Evolutionary conservation across 2,113 vertebrate species (phyloP), one percentile per base, ranked within the genome.

Genomic region (Hoplias malabaricus): DNA sequence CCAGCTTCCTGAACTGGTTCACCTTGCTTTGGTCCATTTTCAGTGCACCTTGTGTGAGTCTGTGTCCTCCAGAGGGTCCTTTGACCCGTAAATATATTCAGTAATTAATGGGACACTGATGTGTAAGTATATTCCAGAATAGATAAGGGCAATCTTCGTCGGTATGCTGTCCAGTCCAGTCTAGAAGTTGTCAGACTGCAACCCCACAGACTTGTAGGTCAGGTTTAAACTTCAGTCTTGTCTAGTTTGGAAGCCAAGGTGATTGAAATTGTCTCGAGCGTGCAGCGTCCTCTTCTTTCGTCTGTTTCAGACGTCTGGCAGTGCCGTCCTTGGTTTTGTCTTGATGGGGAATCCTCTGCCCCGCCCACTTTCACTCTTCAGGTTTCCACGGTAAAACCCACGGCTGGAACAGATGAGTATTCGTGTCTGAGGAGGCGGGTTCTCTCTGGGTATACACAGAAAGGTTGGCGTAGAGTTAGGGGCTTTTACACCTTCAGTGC

Each of bases 1-100:
- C 96, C 79, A 98, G 83, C 87, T 96, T 96, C 78, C 92, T 92
- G 82, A 97, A 97, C 10, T 94, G 94, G 29, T 95, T 93, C 87
- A 96, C 87, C 65, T 94, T 96, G 88, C 75, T 87, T 73, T 89
- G 83, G 67, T 94, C 94, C 92, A 93, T 90, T 25, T n/a, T 23
- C 42, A 16, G 21, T 21, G 1, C 12, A n/a, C 25, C 21, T 1
- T 31, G 48, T 27, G 8, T 48, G 14, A 33, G 33, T 25, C 0
- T 40, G 61, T 33, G 21, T 56, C 29, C 21, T 10, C 42, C 13
- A 31, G 40, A 21, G 31, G 33, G 33, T 42, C 5, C 31, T 34
- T 62, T 34, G 59, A 62, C 16, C 14, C n/a, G n/a, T n/a, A n/a
- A n/a, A n/a, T n/a, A n/a, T n/a, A n/a, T n/a, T n/a, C n/a, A n/a